Conservation (phyloP, 2,797 vertebrate genomes). For the Cynopterus sphinx region DNA sequence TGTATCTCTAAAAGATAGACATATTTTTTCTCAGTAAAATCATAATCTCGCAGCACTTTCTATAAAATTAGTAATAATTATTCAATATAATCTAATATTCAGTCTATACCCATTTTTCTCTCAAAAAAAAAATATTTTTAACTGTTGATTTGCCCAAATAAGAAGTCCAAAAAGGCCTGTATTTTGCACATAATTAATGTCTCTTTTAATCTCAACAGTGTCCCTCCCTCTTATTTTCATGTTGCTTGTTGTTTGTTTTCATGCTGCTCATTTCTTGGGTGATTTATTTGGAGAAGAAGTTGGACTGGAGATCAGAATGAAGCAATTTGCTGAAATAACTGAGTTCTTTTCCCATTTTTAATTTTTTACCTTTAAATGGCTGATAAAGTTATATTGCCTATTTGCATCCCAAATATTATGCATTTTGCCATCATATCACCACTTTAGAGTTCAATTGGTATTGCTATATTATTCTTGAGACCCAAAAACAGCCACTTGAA, state of each 20-base stretch:
- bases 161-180: neutral
- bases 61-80: neutral
- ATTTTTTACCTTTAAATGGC: neutral
- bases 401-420: neutral
- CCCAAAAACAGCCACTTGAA: neutral
- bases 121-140: neutral
- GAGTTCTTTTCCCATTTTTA: neutral
- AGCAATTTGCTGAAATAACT: neutral
- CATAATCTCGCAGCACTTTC: neutral
- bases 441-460: neutral
- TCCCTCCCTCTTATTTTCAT: neutral
- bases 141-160: neutral
- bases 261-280: neutral
- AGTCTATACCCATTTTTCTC: neutral
- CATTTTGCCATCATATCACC: neutral
- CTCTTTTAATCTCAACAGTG: neutral
- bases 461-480: neutral
- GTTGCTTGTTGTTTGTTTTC: neutral
- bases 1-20: neutral
- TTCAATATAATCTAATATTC: neutral
- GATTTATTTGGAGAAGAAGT: neutral
- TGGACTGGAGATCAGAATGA: neutral
- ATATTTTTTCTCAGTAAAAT: neutral
- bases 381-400: neutral
- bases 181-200: neutral